Conservation (phyloP, 1,140 invertebrate genomes). For the Rhagoletis pomonella region DNA sequence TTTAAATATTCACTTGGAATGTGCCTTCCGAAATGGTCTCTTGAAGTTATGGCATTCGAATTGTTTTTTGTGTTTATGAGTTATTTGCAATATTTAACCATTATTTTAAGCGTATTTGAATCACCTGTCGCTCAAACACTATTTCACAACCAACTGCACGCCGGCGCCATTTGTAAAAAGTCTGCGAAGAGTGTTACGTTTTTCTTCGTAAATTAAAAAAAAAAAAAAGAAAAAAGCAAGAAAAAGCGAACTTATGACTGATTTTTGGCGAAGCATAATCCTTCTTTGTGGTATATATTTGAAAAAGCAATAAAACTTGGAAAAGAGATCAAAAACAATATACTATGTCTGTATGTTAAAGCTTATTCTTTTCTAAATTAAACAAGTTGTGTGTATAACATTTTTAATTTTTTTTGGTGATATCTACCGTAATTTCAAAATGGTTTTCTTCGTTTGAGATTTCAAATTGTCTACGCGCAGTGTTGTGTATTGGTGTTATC, state of each 20-base stretch:
- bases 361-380: constrained; percentile 16
- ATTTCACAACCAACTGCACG: no score
- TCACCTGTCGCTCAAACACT: no score
- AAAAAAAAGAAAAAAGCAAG: no score
- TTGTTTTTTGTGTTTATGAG: no score
- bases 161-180: no score
- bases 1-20: background rate
- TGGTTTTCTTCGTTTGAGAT: constrained; percentile 43
- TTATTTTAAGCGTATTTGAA: no score
- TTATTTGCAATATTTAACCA: no score
- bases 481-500: constrained; percentile 33
- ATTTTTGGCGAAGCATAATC: no score
- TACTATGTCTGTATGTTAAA: constrained; percentile 25
- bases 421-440: background rate
- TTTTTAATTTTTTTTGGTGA: constrained; percentile 14
- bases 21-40: background rate
- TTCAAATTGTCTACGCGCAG: constrained; percentile 49
- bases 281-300: background rate
- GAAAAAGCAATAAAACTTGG: constrained; percentile 41
- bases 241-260: no score
- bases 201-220: no score
- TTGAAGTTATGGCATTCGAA: no score
- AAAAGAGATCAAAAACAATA: constrained; percentile 26
- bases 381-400: constrained; percentile 28
- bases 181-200: no score